Conservation (phyloP, 2,113 vertebrate species). For the Barbus barbus region DNA sequence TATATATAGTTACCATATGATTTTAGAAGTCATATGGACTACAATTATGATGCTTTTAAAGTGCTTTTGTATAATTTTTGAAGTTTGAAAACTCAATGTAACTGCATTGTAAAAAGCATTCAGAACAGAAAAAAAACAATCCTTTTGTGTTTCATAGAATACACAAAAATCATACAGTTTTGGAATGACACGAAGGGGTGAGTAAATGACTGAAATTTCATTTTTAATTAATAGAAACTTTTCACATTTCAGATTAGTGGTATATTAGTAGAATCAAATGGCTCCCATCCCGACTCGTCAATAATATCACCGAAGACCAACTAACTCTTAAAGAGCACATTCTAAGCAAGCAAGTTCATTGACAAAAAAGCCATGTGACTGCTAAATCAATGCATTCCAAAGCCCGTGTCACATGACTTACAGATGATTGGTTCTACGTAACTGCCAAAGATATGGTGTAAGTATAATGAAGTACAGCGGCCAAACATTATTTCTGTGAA, state of each 20-base stretch:
- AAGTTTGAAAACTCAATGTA: too few relatives aligned
- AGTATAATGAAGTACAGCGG: slow-evolving; percentile 26
- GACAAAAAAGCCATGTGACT: slow-evolving; percentile 63
- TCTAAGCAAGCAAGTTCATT: slow-evolving; percentile 50
- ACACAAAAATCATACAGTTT: too few relatives aligned
- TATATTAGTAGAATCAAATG: not conserved
- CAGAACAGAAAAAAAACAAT: too few relatives aligned
- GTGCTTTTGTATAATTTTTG: too few relatives aligned
- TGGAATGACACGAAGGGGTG: not conserved
- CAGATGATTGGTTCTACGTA: slow-evolving; percentile 1
- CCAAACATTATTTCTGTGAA: slow-evolving; percentile 8
- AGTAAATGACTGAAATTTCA: not conserved
- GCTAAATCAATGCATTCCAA: slow-evolving; percentile 56
- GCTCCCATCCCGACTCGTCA: not conserved
- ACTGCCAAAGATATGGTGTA: slow-evolving; percentile 10
- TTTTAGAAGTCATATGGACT: too few relatives aligned
- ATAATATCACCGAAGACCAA: not conserved
- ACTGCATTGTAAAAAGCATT: too few relatives aligned
- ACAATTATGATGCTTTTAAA: too few relatives aligned
- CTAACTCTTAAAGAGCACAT: not conserved
- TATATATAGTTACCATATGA: too few relatives aligned
- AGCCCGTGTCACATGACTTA: slow-evolving; percentile 56
- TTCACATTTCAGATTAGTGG: not conserved
- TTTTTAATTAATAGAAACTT: not conserved
- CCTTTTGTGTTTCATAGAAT: too few relatives aligned